phyloP scores from a whole-genome alignment of 1,140 invertebrate species.

The Drosophila guanche region DNA sequence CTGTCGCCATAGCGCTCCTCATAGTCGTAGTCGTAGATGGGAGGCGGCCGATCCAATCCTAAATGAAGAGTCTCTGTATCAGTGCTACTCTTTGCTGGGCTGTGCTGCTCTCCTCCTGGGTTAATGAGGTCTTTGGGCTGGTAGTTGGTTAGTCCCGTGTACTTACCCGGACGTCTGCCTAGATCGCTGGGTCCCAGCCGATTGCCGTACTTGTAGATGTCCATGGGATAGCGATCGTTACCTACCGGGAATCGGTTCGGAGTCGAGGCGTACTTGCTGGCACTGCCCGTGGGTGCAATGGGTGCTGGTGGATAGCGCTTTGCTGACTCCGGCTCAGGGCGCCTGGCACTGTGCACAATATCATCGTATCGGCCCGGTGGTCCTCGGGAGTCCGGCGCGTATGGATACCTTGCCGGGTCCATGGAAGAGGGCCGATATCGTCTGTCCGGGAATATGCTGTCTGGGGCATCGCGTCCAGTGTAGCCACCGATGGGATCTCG shows the following conservation, averaged over 20 bases:
- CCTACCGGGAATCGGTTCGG: conserved; percentile 83
- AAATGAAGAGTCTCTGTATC: neutral
- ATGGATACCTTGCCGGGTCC: conserved; percentile 63
- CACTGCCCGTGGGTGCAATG: conserved; percentile 66
- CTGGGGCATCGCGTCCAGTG: conserved; percentile 76
- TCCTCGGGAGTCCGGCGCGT: conserved; percentile 53
- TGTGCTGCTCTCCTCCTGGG: conserved; percentile 11
- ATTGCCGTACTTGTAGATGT: conserved; percentile 83
- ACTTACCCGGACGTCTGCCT: conserved; percentile 77
- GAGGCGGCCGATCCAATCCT: conserved; percentile 78
- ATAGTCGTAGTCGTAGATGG: conserved; percentile 79
- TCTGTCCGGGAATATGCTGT: conserved; percentile 78
- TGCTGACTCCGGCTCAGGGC: conserved; percentile 78
- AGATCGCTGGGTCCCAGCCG: conserved; percentile 59
- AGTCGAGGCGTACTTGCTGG: conserved; percentile 76
- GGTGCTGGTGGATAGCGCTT: conserved; percentile 79
- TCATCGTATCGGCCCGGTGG: conserved; percentile 76
- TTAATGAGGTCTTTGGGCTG: conserved; percentile 10
- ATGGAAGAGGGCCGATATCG: conserved; percentile 74
- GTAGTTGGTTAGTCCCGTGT: conserved; percentile 45
- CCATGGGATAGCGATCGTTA: conserved; percentile 79
- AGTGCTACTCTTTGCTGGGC: conserved; percentile 1
- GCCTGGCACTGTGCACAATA: conserved; percentile 66
- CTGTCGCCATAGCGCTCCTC: conserved; percentile 77
- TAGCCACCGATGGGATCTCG: conserved; percentile 72